Evolutionary conservation across 2,888 invertebrate genomes (phyloP).

Genomic region (Cephus spinipes): DNA sequence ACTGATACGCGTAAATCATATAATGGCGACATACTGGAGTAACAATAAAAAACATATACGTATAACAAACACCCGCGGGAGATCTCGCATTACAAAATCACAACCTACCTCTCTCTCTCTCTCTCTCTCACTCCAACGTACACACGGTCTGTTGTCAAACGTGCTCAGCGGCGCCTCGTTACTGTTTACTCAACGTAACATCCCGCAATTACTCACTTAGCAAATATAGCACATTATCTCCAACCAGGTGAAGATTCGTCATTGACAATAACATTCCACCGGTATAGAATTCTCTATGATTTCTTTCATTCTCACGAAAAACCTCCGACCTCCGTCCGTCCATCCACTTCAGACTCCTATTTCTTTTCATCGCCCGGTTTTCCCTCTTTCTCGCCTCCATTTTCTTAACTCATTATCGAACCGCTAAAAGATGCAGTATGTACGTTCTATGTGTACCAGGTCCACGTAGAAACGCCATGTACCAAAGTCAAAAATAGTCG

Average conservation of each 20-base stretch:
- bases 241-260: neutral
- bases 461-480: neutral
- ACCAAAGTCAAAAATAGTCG: neutral
- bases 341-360: neutral
- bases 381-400: neutral
- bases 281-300: neutral
- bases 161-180: neutral
- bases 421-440: neutral
- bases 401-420: neutral
- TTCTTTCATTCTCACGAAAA: neutral
- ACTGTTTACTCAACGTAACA: neutral
- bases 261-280: neutral
- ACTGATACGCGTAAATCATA: neutral
- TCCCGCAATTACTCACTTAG: neutral
- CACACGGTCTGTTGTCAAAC: neutral
- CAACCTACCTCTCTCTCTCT: conserved; percentile 7
- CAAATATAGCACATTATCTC: neutral
- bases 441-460: neutral
- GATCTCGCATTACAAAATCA: neutral
- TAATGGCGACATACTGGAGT: neutral
- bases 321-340: neutral
- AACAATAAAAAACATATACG: neutral
- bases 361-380: neutral
- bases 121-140: neutral
- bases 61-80: neutral